Evolutionary conservation across 1,140 invertebrate genomes (phyloP).

Genomic region (Drusus annulatus): DNA sequence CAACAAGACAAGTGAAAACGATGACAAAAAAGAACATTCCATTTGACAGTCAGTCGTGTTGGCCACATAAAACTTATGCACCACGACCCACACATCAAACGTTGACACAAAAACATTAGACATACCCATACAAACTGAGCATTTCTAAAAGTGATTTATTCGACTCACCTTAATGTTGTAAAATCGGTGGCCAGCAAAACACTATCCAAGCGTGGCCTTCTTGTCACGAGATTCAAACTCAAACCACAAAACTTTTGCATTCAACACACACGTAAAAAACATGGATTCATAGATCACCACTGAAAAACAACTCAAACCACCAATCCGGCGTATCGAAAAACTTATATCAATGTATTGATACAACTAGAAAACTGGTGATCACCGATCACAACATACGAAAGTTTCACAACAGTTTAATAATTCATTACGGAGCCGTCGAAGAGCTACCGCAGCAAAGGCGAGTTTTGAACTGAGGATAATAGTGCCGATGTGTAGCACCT

Average conservation of each 20-base stretch:
- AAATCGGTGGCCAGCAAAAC: slow-evolving; percentile 10
- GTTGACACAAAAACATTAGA: slow-evolving; percentile 12
- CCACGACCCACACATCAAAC: too few species aligned
- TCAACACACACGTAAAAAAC: slow-evolving; percentile 18
- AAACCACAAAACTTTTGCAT: slow-evolving; percentile 35
- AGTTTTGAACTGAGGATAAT: slow-evolving; percentile 15
- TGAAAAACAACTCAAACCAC: not conserved
- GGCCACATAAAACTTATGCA: too few species aligned
- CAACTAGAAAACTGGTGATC: not conserved
- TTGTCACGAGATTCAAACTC: slow-evolving; percentile 14
- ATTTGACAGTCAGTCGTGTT: not conserved
- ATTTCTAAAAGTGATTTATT: slow-evolving; percentile 5
- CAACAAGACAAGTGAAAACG: not conserved
- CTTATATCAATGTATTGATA: not conserved
- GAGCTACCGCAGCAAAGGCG: slow-evolving; percentile 1
- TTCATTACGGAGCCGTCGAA: not conserved
- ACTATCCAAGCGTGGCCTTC: not conserved
- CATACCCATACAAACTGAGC: not conserved
- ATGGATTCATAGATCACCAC: not conserved
- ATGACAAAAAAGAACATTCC: slow-evolving; percentile 14
- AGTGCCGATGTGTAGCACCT: slow-evolving; percentile 22
- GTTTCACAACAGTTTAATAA: slow-evolving; percentile 3
- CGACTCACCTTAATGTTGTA: slow-evolving; percentile 32
- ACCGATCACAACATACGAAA: slow-evolving; percentile 15
- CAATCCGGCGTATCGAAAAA: not conserved